Percentiles rank a stretch among this genome's conserved stretches.
These are phyloP conservation scores for Drosophila prostipennis DNA, from an alignment of 2,888 invertebrate genomes.

Conservation along the genomic window DNA sequence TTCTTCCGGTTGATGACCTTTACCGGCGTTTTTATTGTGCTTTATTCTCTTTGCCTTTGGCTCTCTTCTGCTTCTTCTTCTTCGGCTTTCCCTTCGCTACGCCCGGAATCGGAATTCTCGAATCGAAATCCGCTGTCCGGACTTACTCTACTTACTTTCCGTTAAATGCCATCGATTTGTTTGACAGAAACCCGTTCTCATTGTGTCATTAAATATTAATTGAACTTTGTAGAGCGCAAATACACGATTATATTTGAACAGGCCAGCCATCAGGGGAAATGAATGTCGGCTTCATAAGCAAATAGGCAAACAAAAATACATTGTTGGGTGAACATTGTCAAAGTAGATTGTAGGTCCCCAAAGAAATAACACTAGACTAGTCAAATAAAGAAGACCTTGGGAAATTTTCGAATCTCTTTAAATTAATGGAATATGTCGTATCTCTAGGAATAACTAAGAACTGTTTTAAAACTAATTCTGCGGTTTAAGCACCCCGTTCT, in stretches of 20 bases:
- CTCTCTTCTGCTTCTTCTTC: conserved; percentile 12
- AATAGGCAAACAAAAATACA: conserved; percentile 22
- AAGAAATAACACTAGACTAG: background rate
- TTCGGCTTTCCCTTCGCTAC: conserved; percentile 13
- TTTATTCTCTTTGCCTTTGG: conserved; percentile 37
- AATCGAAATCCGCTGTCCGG: conserved; percentile 27
- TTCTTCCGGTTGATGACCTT: conserved; percentile 83
- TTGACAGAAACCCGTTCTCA: conserved; percentile 31
- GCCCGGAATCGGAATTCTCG: conserved; percentile 19
- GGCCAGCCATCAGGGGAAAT: background rate
- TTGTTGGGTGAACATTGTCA: conserved; percentile 2
- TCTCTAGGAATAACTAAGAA: no score
- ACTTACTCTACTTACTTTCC: conserved; percentile 11
- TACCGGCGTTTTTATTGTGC: conserved; percentile 79
- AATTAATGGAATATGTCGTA: no score
- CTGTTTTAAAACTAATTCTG: background rate
- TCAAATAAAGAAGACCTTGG: background rate
- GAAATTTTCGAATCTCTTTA: background rate
- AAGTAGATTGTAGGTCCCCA: conserved; percentile 2
- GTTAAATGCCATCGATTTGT: conserved; percentile 26
- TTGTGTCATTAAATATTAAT: conserved; percentile 43
- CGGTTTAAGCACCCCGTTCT: background rate
- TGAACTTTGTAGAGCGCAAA: conserved; percentile 39
- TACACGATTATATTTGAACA: conserved; percentile 14
- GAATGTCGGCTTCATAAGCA: conserved; percentile 16